Base-by-base conservation (phyloP, 2,888 invertebrate genomes). In the Lymantria monacha region DNA sequence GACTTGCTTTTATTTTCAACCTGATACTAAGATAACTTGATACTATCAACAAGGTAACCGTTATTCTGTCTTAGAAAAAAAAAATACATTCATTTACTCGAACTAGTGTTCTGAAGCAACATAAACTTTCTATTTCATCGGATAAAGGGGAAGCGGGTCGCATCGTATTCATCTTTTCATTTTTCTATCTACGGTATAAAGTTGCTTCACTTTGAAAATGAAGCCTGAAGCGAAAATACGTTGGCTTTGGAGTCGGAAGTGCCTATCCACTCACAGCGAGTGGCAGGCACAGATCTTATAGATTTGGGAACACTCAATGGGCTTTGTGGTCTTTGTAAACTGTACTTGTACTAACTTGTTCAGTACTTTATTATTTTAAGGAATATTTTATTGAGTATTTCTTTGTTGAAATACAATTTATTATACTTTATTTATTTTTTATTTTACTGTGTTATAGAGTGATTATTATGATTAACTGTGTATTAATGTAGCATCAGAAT, bases 131-230 rank as follows among this genome's bases (percentile, higher is more conserved):
- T 72, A 74, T 78, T 76, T 68, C 66, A 44, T 45, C 59, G 63
- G 54, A 67, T 70, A 74, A 76, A 76, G 67, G 69, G 67, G 66
- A 72, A 76, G 53, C 69, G 73, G 72, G 76, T 77, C 78, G 74
- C 65, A 55, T 61, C 60, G 69, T 67, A 79, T 83, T 81, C 80
- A 83, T 75, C 79, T 79, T 77, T 81, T 76, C 77, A 73, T 69
- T 71, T 72, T 61, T 63, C 68, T 72, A 70, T 79, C 68, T 69
- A 61, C 69, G 70, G 74, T 73, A 75, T 79, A 79, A 81, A 74
- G 73, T 57, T 50, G 65, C 70, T 66, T 76, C 73, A 71, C 80
- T 80, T 79, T 76, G 72, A 79, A 76, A 82, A 79, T 74, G 70
- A 69, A 67, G 72, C 73, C 71, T 51, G 55, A 51, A 73, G 79